Evolutionary conservation across 2,888 invertebrate species (phyloP), one percentile per base, ranked within the genome.

Genomic region (Melolontha melolontha): DNA sequence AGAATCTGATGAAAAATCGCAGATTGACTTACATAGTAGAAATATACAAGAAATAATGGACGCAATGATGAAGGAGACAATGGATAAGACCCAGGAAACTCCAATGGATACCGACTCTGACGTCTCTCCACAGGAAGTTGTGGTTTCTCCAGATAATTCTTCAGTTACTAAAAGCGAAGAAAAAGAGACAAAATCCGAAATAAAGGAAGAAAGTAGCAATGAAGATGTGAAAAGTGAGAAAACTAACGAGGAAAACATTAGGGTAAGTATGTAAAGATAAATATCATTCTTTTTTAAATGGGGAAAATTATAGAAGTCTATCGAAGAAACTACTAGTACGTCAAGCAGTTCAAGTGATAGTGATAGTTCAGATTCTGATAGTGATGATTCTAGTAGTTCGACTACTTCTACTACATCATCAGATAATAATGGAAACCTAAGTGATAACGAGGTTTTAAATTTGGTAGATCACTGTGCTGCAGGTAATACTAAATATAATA

Each of bases 341-440:
- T 84, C 84, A 0, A 88, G 88, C 39, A 88, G 88, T 73, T 88
- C 88, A 29, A 86, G 87, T 12, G 83, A 83, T 27, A 83, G 83
- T 67, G 84, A 85, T 72, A 84, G 85, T 70, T 80, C 81, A 0
- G 80, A 80, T 69, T 84, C 85, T 8, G 87, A 87, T 68, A 89
- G 87, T 72, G 87, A 87, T 17, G 81, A 82, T 51, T 85, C 86
- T 7, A 84, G 82, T 52, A 85, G 84, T 74, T 84, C 85, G 8
- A 75, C 75, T 10, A 75, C 77, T 1, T 75, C 80, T 1, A 59
- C 59, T 12, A 77, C 79, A 8, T 78, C 80, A 1, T 79, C 80
- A 29, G 76, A 79, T 65, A 74, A 75, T 12, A 77, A 74, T 64
- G 80, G 80, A 63, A 79, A 81, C 70, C 74, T 83, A 74, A 79